A percentile compares a stretch with the other conserved stretches of the same genome.
phyloP scores from a whole-genome alignment of 2,888 invertebrate genomes.

The Pheosia tremula region DNA sequence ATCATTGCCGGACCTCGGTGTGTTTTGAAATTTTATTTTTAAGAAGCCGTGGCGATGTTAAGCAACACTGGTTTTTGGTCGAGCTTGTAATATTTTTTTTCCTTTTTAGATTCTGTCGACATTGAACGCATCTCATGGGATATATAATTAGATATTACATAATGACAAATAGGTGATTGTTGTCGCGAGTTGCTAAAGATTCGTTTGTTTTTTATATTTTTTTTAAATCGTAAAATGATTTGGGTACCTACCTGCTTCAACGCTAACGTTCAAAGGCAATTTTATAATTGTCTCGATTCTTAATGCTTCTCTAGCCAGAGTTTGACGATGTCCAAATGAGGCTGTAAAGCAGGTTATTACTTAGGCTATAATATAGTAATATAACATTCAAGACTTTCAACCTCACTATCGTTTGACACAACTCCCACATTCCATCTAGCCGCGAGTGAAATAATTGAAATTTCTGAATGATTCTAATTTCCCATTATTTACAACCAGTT shows the following conservation, averaged over 20 bases:
- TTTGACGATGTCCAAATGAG: no score
- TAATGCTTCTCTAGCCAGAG: no score
- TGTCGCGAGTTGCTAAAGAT: no score
- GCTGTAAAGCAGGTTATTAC: no score
- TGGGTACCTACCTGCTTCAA: no score
- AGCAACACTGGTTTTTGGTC: background rate
- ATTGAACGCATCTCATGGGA: conserved; percentile 1
- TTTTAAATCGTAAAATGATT: no score
- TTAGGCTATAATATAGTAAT: no score
- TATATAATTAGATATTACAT: background rate
- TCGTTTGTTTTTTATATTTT: no score
- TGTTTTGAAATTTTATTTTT: conserved; percentile 1
- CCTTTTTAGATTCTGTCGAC: background rate
- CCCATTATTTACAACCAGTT: no score
- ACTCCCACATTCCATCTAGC: background rate
- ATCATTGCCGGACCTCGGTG: background rate
- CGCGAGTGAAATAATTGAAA: background rate
- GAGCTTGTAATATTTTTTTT: background rate
- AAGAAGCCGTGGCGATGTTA: conserved; percentile 4
- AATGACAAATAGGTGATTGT: background rate
- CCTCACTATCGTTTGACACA: background rate
- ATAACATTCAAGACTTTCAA: background rate
- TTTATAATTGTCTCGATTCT: no score
- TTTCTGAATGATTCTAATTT: background rate
- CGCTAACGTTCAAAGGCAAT: no score